Evolutionary conservation across 1,140 invertebrate species (phyloP), one percentile per base, ranked within the genome.

Genomic region (Drosophila cardini): DNA sequence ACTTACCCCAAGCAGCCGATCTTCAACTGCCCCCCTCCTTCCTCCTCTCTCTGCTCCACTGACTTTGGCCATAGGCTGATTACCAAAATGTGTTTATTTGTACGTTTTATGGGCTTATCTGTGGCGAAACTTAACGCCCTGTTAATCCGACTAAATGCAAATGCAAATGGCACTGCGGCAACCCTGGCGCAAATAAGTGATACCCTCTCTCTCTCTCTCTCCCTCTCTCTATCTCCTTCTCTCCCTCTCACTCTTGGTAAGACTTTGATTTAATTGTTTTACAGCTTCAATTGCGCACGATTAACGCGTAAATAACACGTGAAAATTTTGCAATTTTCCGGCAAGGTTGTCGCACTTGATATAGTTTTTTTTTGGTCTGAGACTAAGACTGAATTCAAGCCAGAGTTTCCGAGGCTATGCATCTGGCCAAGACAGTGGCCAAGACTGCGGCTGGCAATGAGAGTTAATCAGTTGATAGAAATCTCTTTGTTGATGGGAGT

Each of bases 81-180:
- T 57, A 48, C 65, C 57, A 68, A 75, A 58, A 61, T 67, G 53
- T 72, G 69, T 63, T 58, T 65, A 34, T 68, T 60, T 46, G 40
- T 68, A 57, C 60, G 21, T 69, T 82, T 83, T 80, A 80, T 72
- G 34, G 36, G 70, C 83, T 63, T 38, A 56, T 67, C 63, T 69
- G 61, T 87, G 84, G 64, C 77, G 84, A 74, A 89, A 79, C 84
- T 89, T 89, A 89, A 89, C 84, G 84, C 84, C 84, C 84, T 89
- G 84, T 89, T 89, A 80, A 84, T 58, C 80, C 67, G 43, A 62
- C 77, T 89, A 90, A 89, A 89, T 89, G 77, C 58, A 89, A 89
- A 84, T 89, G 65, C 58, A 89, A 89, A 84, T 89, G 65, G 68
- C 58, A 48, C 78, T 48, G 56, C 65, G 64, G 81, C 63, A 78